Percentiles rank a stretch among this genome's conserved stretches.
These are phyloP conservation scores for Amazona finschi DNA, from an alignment of 2,797 vertebrate genomes.

Conservation along the genomic window DNA sequence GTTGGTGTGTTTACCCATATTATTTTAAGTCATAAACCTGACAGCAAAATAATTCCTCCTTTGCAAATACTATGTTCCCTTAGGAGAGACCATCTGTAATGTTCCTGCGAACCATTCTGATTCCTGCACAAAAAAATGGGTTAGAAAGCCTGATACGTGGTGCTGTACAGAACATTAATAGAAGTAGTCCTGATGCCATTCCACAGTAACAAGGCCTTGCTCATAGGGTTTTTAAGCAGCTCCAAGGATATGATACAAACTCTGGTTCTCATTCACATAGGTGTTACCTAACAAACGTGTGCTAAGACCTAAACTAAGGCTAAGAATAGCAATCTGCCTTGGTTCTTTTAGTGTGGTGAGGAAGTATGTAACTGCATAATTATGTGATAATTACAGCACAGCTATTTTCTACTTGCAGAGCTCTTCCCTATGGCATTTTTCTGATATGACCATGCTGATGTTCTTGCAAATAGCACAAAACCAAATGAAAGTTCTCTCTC, in stretches of 20 bases:
- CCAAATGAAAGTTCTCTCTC: neutral
- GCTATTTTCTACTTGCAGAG: neutral
- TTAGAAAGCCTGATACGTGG: neutral
- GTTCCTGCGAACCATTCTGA: neutral
- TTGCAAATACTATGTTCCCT: neutral
- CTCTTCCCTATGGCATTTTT: neutral
- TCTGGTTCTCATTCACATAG: neutral
- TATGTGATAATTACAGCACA: neutral
- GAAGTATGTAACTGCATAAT: neutral
- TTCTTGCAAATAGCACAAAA: neutral
- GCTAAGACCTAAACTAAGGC: neutral
- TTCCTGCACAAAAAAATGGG: neutral
- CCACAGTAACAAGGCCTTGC: neutral
- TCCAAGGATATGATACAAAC: neutral
- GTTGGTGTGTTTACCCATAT: neutral
- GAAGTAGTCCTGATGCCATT: neutral
- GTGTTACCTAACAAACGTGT: neutral
- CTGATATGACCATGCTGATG: neutral
- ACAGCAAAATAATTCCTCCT: neutral
- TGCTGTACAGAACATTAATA: neutral
- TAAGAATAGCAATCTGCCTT: neutral
- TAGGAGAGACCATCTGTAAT: neutral
- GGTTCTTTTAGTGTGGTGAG: neutral
- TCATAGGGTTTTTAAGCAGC: neutral
- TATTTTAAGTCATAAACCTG: constrained; percentile 30